A percentile compares a stretch with the other conserved stretches of the same genome.
Evolutionary conservation across 2,113 vertebrate species (phyloP).

Genomic region (Carassius carassius): DNA sequence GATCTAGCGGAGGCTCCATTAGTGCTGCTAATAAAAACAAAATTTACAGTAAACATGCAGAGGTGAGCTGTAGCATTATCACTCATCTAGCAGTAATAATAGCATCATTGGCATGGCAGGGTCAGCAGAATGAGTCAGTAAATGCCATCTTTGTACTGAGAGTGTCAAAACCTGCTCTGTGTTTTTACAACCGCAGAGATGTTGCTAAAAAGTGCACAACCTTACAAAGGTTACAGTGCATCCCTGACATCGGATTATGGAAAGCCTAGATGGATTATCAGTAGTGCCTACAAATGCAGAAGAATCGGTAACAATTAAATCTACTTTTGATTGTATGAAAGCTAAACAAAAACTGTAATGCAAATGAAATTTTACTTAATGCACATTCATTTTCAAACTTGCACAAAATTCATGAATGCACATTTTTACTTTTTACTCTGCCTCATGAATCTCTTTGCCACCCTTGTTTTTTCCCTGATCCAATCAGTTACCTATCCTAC

Average conservation of each 20-base stretch:
- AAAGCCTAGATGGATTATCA: slow-evolving; percentile 10
- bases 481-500: background rate
- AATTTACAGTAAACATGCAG: slow-evolving; percentile 44
- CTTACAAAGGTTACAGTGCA: slow-evolving; percentile 47
- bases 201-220: slow-evolving; percentile 14
- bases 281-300: background rate
- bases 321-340: background rate
- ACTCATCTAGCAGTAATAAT: slow-evolving; percentile 37
- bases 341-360: background rate
- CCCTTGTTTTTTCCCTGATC: no score
- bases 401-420: no score
- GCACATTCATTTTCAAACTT: no score
- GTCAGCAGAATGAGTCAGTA: slow-evolving; percentile 32
- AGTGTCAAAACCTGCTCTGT: slow-evolving; percentile 7
- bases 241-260: background rate
- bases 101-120: slow-evolving; percentile 54
- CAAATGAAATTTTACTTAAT: background rate
- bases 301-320: background rate
- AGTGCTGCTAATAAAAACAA: slow-evolving; percentile 30
- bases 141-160: slow-evolving; percentile 49
- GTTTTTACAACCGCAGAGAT: slow-evolving; percentile 50
- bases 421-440: no score
- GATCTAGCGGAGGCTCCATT: slow-evolving; percentile 18
- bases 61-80: slow-evolving; percentile 26
- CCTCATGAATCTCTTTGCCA: no score